Base-by-base conservation (phyloP, 2,888 invertebrate genomes). In the Apamea monoglypha region DNA sequence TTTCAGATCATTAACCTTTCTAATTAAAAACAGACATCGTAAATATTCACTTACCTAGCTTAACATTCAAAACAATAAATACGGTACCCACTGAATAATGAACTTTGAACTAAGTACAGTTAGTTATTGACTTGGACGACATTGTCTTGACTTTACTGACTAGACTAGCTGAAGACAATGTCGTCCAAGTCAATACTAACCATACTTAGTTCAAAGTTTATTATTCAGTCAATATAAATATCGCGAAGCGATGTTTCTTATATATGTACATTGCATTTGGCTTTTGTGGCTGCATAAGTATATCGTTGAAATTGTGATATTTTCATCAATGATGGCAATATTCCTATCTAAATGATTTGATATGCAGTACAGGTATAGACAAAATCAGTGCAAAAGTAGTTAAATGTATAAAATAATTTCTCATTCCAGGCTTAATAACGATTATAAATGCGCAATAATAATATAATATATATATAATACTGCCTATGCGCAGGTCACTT, bases 171-270 rank as follows among this genome's bases (percentile, higher is more conserved):
- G 68, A 76, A 68, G 44, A 66, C 40, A 44, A 21, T n/a, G 8
- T 66, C 77, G 59, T 70, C 68, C 1, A 83, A 70, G 64, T 69
- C 40, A n/a, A n/a, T n/a, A n/a, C n/a, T n/a, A n/a, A n/a, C n/a
- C n/a, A n/a, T n/a, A n/a, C n/a, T n/a, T n/a, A n/a, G n/a, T n/a
- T n/a, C n/a, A n/a, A n/a, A n/a, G n/a, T n/a, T n/a, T n/a, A n/a
- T n/a, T n/a, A n/a, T n/a, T n/a, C n/a, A 70, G 64, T 69, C 40
- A 83, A 83, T 81, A 70, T 66, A 76, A 59, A 83, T 83, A 59
- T 70, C 14, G 56, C 77, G 16, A 59, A n/a, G 4, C 63, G 47
- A 59, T 50, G n/a, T 59, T 69, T 82, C 50, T 76, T 56, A 18
- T 7, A 32, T 36, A 36, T n/a, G n/a, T n/a, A 36, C 8, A 53